Evolutionary conservation across 2,113 vertebrate genomes (phyloP), one percentile per base, ranked within the genome.

Genomic region (Zosterops japonicus): DNA sequence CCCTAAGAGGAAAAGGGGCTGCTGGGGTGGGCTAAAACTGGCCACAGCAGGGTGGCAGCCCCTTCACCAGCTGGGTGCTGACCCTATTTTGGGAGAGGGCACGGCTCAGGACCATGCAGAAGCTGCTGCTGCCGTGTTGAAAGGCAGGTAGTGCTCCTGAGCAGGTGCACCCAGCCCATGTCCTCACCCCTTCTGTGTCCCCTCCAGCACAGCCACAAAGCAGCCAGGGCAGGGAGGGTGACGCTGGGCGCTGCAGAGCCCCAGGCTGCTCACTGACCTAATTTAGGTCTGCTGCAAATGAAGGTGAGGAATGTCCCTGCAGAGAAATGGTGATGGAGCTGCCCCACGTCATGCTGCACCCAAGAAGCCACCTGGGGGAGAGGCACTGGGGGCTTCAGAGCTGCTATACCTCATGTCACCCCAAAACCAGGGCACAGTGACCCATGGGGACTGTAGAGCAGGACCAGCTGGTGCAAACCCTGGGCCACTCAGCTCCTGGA

Each of bases 31-130:
- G 44, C 52, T 86, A 61, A 41, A 50, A 46, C 12, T 22, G 23
- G 13, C 9, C 46, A 7, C 18, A 4, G 8, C 12, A 15, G 52
- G 14, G 21, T 1, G 2, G 41, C 35, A 72, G 59, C 11, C 27
- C 11, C 36, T 61, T 31, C 1, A 2, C 11, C 0, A 0, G 19
- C 20, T 42, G 25, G 14, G 16, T 60, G 41, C 33, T 82, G 59
- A 61, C 27, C 55, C 18, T 4, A 0, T 56, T 76, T 36, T 13
- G 29, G 42, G 36, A 28, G 17, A 35, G 16, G 60, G 14, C 55
- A 35, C 0, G 0, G 65, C 75, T 77, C 1, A 0, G 65, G n/a
- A 42, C n/a, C 6, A 6, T 15, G 44, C 0, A 0, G 82, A 67
- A 27, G 56, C 35, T 17, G 19, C 25, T 20, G 13, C 63, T 33